phyloP scores from a whole-genome alignment of 2,113 vertebrate genomes.

The Toxostoma redivivum region DNA sequence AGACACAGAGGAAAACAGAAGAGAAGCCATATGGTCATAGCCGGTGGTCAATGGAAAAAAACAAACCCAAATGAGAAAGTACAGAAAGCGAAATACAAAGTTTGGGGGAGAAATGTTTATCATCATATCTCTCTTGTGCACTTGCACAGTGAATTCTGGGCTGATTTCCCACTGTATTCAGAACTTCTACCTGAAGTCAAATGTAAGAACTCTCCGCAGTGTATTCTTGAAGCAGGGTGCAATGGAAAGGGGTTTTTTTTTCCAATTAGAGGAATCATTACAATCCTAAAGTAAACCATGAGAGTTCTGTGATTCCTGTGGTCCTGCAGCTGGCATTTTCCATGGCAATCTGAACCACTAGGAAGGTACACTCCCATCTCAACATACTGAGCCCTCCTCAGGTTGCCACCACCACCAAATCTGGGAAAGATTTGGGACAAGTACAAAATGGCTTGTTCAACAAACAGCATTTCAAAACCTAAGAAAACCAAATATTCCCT shows the following conservation, averaged over 20 bases:
- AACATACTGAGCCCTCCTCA: not conserved
- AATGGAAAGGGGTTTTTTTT: not conserved
- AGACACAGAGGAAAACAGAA: constrained; percentile 64
- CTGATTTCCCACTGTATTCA: not conserved
- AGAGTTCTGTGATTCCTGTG: not conserved
- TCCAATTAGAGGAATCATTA: not conserved
- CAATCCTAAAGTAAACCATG: not conserved
- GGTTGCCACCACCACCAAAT: not conserved
- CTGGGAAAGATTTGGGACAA: not conserved
- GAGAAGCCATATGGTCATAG: constrained; percentile 70
- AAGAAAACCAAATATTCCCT: not conserved
- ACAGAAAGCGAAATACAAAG: constrained; percentile 20
- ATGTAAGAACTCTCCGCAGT: not conserved
- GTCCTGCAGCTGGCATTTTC: not conserved
- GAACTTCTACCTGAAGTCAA: not conserved
- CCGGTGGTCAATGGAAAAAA: constrained; percentile 44
- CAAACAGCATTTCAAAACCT: not conserved
- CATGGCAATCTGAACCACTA: not conserved
- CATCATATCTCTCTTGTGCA: not conserved
- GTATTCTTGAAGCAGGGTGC: not conserved
- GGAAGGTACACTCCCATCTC: not conserved
- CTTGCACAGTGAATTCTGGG: not conserved
- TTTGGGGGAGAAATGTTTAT: not conserved
- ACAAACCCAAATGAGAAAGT: not conserved
- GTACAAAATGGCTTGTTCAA: not conserved